phyloP scores from a whole-genome alignment of 2,797 vertebrate genomes.

The Megalops cyprinoides region DNA sequence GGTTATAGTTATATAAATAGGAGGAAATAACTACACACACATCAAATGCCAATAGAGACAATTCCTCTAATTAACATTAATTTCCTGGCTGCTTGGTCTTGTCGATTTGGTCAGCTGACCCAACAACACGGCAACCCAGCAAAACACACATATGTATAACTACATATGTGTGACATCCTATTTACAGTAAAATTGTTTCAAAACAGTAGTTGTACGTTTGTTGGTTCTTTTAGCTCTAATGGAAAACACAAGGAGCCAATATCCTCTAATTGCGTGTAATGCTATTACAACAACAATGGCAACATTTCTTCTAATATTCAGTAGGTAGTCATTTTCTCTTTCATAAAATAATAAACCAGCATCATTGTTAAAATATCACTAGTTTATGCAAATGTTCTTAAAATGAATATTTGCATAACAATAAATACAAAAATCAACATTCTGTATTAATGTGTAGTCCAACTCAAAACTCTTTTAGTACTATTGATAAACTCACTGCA shows the following conservation, averaged over 20 bases:
- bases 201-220: too few species aligned
- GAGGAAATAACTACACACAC: slow-evolving; percentile 12
- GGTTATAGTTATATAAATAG: slow-evolving; percentile 25
- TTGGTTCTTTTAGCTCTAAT: background rate
- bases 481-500: background rate
- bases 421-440: too few species aligned
- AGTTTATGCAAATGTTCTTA: too few species aligned
- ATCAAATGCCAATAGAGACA: slow-evolving; percentile 1
- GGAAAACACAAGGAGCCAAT: background rate
- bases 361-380: too few species aligned
- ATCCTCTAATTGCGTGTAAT: background rate
- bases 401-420: background rate
- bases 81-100: slow-evolving; percentile 3
- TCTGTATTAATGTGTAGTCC: background rate
- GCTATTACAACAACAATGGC: background rate
- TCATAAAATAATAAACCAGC: too few species aligned
- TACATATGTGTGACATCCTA: background rate
- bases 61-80: background rate
- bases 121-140: too few species aligned
- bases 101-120: background rate
- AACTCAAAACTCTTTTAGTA: background rate
- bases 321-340: too few species aligned
- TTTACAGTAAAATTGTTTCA: background rate
- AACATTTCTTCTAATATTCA: too few species aligned
- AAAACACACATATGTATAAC: background rate